Conservation (phyloP, 2,888 invertebrate genomes). For the Nymphalis c-album region DNA sequence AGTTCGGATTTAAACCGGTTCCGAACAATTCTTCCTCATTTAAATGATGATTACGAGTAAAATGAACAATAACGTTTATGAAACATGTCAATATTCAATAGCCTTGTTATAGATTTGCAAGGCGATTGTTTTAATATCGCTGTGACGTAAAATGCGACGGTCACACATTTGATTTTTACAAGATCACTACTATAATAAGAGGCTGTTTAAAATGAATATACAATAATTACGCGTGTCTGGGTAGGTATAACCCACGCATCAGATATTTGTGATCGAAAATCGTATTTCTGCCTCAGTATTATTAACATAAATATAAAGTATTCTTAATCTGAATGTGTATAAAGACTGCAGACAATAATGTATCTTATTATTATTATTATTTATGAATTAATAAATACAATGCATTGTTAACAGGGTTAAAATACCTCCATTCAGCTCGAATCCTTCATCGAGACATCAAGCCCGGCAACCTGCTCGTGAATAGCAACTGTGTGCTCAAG, state of each 20-base stretch:
- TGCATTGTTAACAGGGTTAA: slow-evolving; percentile 86
- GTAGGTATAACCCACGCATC: too few relatives aligned
- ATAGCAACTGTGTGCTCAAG: slow-evolving; percentile 99
- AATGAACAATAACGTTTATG: slow-evolving; percentile 23
- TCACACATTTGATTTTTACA: too few relatives aligned
- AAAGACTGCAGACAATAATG: not conserved
- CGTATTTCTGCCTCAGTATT: too few relatives aligned
- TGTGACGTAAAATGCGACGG: not conserved
- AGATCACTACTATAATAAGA: too few relatives aligned
- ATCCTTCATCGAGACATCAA: slow-evolving; percentile 99
- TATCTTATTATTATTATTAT: not conserved
- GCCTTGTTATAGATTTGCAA: slow-evolving; percentile 10
- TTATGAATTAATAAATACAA: not conserved
- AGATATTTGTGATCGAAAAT: too few relatives aligned
- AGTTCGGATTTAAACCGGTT: slow-evolving; percentile 42
- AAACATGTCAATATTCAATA: slow-evolving; percentile 17
- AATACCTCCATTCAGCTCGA: slow-evolving; percentile 98
- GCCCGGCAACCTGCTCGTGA: slow-evolving; percentile 98
- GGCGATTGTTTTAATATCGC: slow-evolving; percentile 8
- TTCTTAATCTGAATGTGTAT: too few relatives aligned
- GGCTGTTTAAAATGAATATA: too few relatives aligned
- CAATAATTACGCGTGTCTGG: too few relatives aligned
- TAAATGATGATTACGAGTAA: slow-evolving; percentile 1
- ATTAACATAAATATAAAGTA: too few relatives aligned
- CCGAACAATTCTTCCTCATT: slow-evolving; percentile 22